phyloP scores from a whole-genome alignment of 2,113 vertebrate genomes.

The Sinocyclocheilus rhinocerous region DNA sequence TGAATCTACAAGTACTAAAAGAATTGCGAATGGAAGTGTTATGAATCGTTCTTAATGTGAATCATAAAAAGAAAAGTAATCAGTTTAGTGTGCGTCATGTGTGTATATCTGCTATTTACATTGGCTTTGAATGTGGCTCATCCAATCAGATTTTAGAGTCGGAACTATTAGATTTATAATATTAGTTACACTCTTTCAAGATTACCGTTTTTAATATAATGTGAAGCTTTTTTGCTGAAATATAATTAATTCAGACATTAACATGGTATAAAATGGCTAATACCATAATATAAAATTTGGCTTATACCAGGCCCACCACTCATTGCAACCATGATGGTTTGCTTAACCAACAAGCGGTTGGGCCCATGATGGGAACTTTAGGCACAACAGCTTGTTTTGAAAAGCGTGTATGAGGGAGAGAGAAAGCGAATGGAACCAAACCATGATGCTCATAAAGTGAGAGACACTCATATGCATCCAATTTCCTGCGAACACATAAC shows the following conservation, averaged over 20 bases:
- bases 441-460: neutral
- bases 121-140: neutral
- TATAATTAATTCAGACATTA: too few species aligned
- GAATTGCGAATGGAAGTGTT: neutral
- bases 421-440: conserved; percentile 10
- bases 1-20: neutral
- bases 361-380: neutral
- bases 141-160: neutral
- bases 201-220: neutral
- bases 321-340: neutral
- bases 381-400: conserved; percentile 26
- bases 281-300: neutral
- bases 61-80: neutral
- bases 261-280: neutral
- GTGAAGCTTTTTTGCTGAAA: neutral
- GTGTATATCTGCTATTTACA: neutral
- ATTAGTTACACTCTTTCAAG: too few species aligned
- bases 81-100: neutral
- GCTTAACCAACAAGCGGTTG: conserved; percentile 25
- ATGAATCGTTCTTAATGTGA: neutral
- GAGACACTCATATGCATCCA: conserved; percentile 58
- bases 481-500: conserved; percentile 57
- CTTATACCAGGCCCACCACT: neutral
- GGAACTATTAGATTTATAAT: neutral
- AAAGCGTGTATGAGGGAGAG: conserved; percentile 25